These are phyloP conservation scores for Scartelaos histophorus DNA, from an alignment of 2,113 vertebrate species.

Conservation along the genomic window DNA sequence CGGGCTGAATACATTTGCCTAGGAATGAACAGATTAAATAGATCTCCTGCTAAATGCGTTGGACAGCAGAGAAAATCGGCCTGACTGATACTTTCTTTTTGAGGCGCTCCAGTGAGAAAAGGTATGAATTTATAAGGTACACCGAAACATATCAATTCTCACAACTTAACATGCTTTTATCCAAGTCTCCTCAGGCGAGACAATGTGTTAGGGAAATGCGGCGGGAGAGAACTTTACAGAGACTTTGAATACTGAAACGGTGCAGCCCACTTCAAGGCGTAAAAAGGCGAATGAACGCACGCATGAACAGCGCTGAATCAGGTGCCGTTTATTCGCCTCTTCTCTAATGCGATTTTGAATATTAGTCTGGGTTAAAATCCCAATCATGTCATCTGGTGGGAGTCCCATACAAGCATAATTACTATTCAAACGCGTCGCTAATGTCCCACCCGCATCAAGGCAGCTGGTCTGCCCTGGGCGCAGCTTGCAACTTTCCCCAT, in stretches of 20 bases:
- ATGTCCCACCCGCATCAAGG: constrained; percentile 92
- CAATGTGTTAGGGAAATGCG: constrained; percentile 84
- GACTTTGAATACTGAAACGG: constrained; percentile 84
- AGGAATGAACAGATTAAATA: constrained; percentile 98
- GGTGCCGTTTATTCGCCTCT: constrained; percentile 69
- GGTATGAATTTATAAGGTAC: constrained; percentile 99
- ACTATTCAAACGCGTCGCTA: constrained; percentile 87
- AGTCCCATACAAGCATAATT: constrained; percentile 93
- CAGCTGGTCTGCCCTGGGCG: constrained; percentile 83
- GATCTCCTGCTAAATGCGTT: constrained; percentile 91
- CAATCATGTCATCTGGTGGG: constrained; percentile 93
- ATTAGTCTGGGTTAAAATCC: constrained; percentile 82
- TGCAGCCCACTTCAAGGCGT: constrained; percentile 65
- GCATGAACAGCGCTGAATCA: constrained; percentile 76
- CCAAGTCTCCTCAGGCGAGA: constrained; percentile 89
- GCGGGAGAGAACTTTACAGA: constrained; percentile 82
- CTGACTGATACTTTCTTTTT: constrained; percentile 89
- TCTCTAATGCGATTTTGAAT: constrained; percentile 82
- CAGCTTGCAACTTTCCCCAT: constrained; percentile 64
- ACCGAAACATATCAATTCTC: constrained; percentile 98
- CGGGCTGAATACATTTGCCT: constrained; percentile 98
- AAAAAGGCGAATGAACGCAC: constrained; percentile 64
- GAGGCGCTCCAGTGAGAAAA: constrained; percentile 89
- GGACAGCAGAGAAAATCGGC: constrained; percentile 97
- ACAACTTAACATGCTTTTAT: constrained; percentile 92